Base-by-base conservation (phyloP, 2,797 vertebrate genomes). In the Manis crassicaudata region DNA sequence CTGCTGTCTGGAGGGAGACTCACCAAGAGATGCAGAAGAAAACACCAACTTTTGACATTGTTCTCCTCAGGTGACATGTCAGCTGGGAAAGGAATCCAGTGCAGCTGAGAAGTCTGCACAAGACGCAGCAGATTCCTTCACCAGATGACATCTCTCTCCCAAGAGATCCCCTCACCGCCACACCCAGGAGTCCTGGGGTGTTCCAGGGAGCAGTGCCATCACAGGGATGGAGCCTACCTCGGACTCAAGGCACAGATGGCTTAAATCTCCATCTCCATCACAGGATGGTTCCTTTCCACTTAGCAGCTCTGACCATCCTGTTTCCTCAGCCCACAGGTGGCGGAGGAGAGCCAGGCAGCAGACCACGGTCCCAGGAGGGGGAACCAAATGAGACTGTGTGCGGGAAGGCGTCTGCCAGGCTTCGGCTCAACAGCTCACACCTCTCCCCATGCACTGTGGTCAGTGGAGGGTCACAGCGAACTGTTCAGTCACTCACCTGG, bases 51-150 rank as follows among this genome's bases (percentile, higher is more conserved):
- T 90, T 52, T n/a, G 81, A 87, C 81, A 0, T 46, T 2, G 82
- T 23, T 86, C 94, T 75, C 72, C 79, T 94, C 18, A 4, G 43
- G 10, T 11, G 77, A 46, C 54, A 54, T 5, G 29, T 25, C 37
- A 56, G 23, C 2, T 2, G 17, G 56, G 70, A 83, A 18, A 46
- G 43, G 80, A 62, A 70, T 75, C 13, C 3, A 62, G 54, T 0
- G 20, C 27, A 6, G 7, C 13, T 50, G 52, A 0, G 0, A n/a
- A 2, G 5, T 54, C 68, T 0, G 0, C 0, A 0, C 4, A 83
- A n/a, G 76, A 29, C 4, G 12, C 4, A 27, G 72, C 25, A 58
- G 17, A 5, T 14, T 14, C 35, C 54, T 83, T 46, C n/a, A 0
- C 27, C 2, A 27, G 43, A 63, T 20, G 67, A 7, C 0, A 0